phyloP scores from a whole-genome alignment of 2,113 vertebrate genomes.

The Microcebus murinus region DNA sequence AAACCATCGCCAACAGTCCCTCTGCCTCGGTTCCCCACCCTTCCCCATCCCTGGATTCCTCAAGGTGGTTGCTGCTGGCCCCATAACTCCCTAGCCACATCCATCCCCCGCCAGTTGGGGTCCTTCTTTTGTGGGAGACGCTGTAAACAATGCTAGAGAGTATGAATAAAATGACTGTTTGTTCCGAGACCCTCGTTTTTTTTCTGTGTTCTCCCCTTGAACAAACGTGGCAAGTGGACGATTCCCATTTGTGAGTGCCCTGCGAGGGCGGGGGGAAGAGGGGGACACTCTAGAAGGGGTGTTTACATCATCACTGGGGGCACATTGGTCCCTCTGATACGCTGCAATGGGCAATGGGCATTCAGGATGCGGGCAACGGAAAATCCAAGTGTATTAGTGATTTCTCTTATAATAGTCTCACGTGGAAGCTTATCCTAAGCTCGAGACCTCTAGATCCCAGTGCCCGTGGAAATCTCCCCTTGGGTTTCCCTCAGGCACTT shows the following conservation, averaged over 20 bases:
- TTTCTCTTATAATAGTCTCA: not conserved
- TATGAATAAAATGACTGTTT: conserved; percentile 85
- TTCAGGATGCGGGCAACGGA: not conserved
- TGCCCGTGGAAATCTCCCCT: not conserved
- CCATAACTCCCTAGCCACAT: conserved; percentile 58
- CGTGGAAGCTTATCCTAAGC: not conserved
- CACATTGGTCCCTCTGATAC: rapidly evolving
- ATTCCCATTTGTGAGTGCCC: not conserved
- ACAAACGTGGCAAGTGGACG: not conserved
- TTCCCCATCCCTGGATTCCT: not conserved
- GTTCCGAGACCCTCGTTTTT: conserved; percentile 74
- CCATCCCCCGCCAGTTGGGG: not conserved
- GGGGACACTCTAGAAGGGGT: not conserved
- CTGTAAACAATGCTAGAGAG: conserved; percentile 69
- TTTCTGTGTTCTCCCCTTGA: not conserved
- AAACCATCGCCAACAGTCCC: not conserved
- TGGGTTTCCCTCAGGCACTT: not conserved
- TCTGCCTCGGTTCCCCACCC: not conserved
- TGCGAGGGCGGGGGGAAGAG: not conserved
- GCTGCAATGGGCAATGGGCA: not conserved
- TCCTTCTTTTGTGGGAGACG: conserved; percentile 79
- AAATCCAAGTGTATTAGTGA: not conserved
- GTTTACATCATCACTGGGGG: not conserved
- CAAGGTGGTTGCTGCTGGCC: conserved; percentile 66
- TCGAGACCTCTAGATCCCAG: not conserved